Conservation (phyloP, 1,140 invertebrate species). For the Heliconius congener region DNA sequence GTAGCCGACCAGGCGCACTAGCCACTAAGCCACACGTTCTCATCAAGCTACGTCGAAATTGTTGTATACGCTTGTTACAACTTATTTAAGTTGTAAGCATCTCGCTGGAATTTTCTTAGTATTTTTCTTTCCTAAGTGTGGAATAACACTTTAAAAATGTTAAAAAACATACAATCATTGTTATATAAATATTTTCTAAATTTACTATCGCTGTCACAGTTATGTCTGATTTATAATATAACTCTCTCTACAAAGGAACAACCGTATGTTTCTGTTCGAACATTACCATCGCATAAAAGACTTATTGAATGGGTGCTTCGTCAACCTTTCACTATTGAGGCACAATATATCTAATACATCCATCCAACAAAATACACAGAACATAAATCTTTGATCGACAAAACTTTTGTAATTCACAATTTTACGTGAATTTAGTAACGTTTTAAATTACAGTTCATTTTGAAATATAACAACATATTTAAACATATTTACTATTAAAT, state of each 20-base stretch:
- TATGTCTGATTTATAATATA: not conserved
- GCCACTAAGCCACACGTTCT: no score
- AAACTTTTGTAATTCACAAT: no score
- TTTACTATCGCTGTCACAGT: slow-evolving; percentile 1
- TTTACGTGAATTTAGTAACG: not conserved
- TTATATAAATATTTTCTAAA: not conserved
- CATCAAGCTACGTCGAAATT: no score
- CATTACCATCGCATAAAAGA: not conserved
- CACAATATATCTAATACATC: not conserved
- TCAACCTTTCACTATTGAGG: slow-evolving; percentile 2
- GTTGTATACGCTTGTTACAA: no score
- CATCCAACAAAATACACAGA: not conserved
- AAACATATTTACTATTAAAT: no score
- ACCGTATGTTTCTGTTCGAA: not conserved
- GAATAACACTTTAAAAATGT: no score
- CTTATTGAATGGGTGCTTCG: not conserved
- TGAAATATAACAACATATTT: not conserved
- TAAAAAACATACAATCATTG: not conserved
- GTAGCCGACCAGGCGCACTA: no score
- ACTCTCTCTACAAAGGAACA: not conserved
- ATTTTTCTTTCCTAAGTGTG: no score
- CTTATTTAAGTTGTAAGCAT: no score
- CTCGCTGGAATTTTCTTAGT: no score
- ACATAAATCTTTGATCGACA: no score
- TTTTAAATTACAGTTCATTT: not conserved